phyloP scores from a whole-genome alignment of 30 jellyfish, hydroid and myxozoan species.

The Euphysa ruthae region DNA sequence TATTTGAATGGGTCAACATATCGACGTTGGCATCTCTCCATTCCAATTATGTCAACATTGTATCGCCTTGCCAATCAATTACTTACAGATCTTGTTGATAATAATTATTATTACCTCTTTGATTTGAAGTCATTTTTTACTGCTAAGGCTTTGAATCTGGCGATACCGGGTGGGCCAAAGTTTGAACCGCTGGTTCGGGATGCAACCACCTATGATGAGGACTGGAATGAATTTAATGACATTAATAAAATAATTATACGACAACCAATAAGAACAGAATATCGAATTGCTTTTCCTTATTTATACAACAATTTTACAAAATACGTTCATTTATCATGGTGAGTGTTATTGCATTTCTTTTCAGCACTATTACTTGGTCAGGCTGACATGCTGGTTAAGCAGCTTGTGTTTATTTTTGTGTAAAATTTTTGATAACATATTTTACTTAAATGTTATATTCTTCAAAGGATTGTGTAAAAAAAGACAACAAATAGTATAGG shows the following conservation, averaged over 20 bases:
- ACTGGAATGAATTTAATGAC: conserved; percentile 98
- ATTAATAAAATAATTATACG: conserved; percentile 89
- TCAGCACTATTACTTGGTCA: not conserved
- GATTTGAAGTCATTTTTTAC: conserved; percentile 93
- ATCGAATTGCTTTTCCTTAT: conserved; percentile 93
- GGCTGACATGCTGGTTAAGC: no score
- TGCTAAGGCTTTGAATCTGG: conserved; percentile 94
- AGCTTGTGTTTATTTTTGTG: not conserved
- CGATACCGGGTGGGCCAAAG: conserved; percentile 99
- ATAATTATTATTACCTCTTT: conserved; percentile 80
- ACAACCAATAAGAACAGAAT: conserved; percentile 95
- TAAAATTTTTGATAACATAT: not conserved
- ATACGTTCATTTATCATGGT: conserved; percentile 92
- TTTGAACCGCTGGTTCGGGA: conserved; percentile 97
- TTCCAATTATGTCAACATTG: conserved; percentile 74
- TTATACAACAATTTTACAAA: conserved; percentile 91
- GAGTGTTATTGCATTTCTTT: not conserved
- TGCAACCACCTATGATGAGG: conserved; percentile 79
- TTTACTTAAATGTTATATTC: no score
- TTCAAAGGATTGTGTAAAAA: no score
- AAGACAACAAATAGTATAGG: no score
- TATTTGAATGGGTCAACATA: conserved; percentile 90
- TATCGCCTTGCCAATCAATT: conserved; percentile 95
- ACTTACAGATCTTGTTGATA: conserved; percentile 92
- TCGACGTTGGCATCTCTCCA: conserved; percentile 78